Base-by-base conservation (phyloP, 2,113 vertebrate genomes). In the Sphyrna mokarran region DNA sequence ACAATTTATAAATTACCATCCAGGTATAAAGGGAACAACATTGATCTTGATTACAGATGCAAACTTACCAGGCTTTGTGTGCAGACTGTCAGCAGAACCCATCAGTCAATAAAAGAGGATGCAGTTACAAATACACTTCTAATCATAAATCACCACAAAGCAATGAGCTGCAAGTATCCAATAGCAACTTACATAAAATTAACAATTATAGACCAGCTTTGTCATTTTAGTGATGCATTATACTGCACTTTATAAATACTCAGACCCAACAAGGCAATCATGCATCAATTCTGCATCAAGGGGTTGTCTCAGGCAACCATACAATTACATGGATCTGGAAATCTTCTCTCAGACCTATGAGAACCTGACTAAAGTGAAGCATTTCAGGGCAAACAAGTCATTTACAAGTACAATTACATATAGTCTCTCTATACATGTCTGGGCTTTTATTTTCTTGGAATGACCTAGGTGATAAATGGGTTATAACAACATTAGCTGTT, bases 391-490 rank as follows among this genome's bases (percentile, higher is more conserved):
- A 76, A 95, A 95, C 54, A 95, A 95, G 69, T 95, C 94, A 95
- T 95, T 72, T 95, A 95, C 69, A 95, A 72, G 43, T 95, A 72
- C 94, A 95, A 69, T 72, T 76, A 95, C 40, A 95, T 76, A 72
- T 95, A 72, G 10, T 95, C 68, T 95, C 66, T 95, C 66, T 95
- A 43, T 95, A 95, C 26, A 95, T 48, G 13, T 72, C 20, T 43
- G 43, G 93, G 93, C 66, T 72, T 95, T 95, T 95, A 93, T 95
- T 95, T 95, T 95, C 94, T 72, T 72, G 94, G 94, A 95, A 95
- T 95, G 94, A 69, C 89, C 89, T n/a, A 66, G 10, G 61, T 22
- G 63, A 93, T 68, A 66, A 93, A 93, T 61, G 33, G 86, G 87
- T 61, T 91, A 70, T 70, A 70, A 94, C 69, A 76, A 76, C 72